Percentiles rank a stretch among this genome's conserved stretches.
Evolutionary conservation across 2,888 invertebrate genomes (phyloP).

Genomic region (Mesorhabditis belari): DNA sequence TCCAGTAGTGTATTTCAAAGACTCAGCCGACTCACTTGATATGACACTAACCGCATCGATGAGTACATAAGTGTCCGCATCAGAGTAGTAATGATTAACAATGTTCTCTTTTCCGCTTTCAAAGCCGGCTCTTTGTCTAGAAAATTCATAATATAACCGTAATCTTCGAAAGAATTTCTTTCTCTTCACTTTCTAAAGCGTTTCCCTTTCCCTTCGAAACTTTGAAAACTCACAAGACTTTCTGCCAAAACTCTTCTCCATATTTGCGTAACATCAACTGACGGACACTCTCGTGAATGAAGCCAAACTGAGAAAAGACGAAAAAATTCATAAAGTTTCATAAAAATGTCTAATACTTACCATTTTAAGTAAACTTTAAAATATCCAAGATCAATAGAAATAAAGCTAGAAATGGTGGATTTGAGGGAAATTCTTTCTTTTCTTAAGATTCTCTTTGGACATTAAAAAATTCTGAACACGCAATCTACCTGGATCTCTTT

Average conservation of each 20-base stretch:
- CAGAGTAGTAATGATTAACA: conserved; percentile 49
- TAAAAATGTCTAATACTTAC: no score
- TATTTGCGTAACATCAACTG: conserved; percentile 44
- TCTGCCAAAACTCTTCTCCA: conserved; percentile 48
- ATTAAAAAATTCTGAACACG: no score
- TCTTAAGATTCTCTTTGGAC: no score
- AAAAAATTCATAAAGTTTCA: background rate
- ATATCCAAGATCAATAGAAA: no score
- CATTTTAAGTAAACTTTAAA: no score
- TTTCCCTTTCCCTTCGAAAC: background rate
- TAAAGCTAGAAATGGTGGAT: no score
- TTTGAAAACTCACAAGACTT: conserved; percentile 32
- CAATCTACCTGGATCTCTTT: no score
- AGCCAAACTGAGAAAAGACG: conserved; percentile 40
- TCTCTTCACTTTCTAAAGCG: background rate
- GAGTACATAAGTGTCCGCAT: conserved; percentile 45
- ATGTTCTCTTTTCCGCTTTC: conserved; percentile 52
- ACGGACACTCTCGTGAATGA: conserved; percentile 50
- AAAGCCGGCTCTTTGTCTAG: conserved; percentile 39
- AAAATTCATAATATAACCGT: conserved; percentile 2
- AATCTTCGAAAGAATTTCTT: no score
- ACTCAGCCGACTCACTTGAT: conserved; percentile 24
- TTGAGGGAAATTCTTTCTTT: no score
- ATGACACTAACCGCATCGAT: conserved; percentile 44
- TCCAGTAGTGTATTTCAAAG: background rate